A percentile compares a stretch with the other conserved stretches of the same genome.
These are phyloP conservation scores for Antheraea assamensis DNA, from an alignment of 2,888 invertebrate genomes.

Conservation along the genomic window DNA sequence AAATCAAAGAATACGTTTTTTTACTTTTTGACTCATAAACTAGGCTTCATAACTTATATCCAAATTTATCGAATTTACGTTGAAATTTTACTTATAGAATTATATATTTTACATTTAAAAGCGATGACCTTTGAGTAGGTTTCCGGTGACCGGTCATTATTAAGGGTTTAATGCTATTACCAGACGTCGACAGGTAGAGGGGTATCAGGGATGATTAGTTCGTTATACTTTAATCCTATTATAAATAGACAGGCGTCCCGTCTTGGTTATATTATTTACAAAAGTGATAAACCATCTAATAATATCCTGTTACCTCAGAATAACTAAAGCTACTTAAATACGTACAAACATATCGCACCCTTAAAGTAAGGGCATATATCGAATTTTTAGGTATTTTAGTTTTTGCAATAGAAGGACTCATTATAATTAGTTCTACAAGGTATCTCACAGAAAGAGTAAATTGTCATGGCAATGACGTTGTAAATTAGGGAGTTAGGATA, in stretches of 20 bases:
- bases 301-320: too few relatives aligned
- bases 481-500: too few relatives aligned
- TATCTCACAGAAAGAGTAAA: too few relatives aligned
- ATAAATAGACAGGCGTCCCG: neutral
- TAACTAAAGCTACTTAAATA: too few relatives aligned
- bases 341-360: too few relatives aligned
- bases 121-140: neutral
- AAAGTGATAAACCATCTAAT: too few relatives aligned
- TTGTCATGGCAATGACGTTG: too few relatives aligned
- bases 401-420: too few relatives aligned
- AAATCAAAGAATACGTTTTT: neutral
- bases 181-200: neutral
- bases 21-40: too few relatives aligned
- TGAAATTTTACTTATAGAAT: neutral
- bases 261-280: neutral
- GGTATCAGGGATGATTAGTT: neutral
- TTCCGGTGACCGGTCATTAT: neutral
- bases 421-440: too few relatives aligned
- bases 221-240: neutral
- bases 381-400: too few relatives aligned
- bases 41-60: neutral
- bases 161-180: slow-evolving; percentile 5
- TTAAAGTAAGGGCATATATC: too few relatives aligned
- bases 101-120: neutral
- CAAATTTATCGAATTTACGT: neutral